Base-by-base conservation (phyloP, 2,888 invertebrate genomes). In the Hybos culiciformis region DNA sequence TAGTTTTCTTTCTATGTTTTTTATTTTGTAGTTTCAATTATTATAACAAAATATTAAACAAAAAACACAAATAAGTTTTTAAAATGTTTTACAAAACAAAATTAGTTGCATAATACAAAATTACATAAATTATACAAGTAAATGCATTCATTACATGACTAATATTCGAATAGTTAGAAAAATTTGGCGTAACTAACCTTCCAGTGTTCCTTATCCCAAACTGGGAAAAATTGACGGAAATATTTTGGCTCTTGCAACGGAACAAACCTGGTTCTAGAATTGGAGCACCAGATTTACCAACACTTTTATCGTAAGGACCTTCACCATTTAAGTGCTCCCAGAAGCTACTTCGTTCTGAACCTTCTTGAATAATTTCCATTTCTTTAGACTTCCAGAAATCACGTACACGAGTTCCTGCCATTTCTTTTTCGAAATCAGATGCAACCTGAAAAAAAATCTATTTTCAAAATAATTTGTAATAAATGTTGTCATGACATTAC, bases 141-240 rank as follows among this genome's bases (percentile, higher is more conserved):
- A n/a, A n/a, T n/a, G n/a, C n/a, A n/a, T n/a, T n/a, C n/a, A n/a
- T n/a, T n/a, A n/a, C n/a, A n/a, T n/a, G n/a, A n/a, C n/a, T n/a
- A n/a, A n/a, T n/a, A n/a, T n/a, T n/a, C n/a, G n/a, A n/a, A n/a
- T n/a, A n/a, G n/a, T n/a, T n/a, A n/a, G n/a, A n/a, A n/a, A n/a
- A n/a, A n/a, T n/a, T n/a, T n/a, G n/a, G n/a, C n/a, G n/a, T n/a
- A n/a, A n/a, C 69, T 62, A 46, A 75, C 75, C 48, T 70, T 67
- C 77, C 77, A 78, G 60, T 74, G 62, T 6, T 70, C 68, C 1
- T 63, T 56, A 50, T 81, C 73, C 86, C 87, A 87, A 1, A 64
- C 58, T 0, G 76, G 73, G 70, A 86, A 87, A 44, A 78, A 65
- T 19, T 73, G 71, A 52, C 71, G 80, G 68, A 86, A 86, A 23